Evolutionary conservation across 2,797 vertebrate genomes (phyloP).

Genomic region (Acanthurus tractus): DNA sequence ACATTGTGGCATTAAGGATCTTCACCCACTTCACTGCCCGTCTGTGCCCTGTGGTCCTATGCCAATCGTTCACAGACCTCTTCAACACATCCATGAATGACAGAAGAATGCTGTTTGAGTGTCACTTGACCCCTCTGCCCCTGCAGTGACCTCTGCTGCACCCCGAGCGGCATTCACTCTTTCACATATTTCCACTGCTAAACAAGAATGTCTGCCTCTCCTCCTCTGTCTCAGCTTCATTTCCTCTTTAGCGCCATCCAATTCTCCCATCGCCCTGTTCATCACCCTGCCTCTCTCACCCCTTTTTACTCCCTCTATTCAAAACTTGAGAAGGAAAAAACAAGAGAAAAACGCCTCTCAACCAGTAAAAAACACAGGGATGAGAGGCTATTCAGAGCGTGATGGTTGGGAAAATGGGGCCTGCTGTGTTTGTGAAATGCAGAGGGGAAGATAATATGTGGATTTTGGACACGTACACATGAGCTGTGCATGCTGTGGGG

Average conservation of each 20-base stretch:
- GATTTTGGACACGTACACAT: constrained; percentile 37
- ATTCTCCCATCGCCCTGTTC: constrained; percentile 53
- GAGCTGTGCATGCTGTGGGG: constrained; percentile 19
- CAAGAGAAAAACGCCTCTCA: constrained; percentile 53
- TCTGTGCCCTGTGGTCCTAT: constrained; percentile 43
- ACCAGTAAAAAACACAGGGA: constrained; percentile 54
- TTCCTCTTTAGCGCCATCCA: constrained; percentile 50
- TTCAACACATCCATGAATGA: constrained; percentile 55
- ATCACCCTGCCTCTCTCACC: constrained; percentile 46
- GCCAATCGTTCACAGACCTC: constrained; percentile 56
- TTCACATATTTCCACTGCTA: constrained; percentile 62
- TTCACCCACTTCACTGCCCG: constrained; percentile 52
- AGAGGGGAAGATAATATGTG: constrained; percentile 41
- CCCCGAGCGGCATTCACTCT: constrained; percentile 63
- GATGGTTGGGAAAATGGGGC: constrained; percentile 44
- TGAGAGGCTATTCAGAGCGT: constrained; percentile 65
- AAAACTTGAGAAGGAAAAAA: constrained; percentile 56
- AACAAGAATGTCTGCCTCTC: constrained; percentile 58
- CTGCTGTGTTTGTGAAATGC: constrained; percentile 61
- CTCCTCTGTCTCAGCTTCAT: constrained; percentile 59
- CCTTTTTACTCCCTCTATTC: constrained; percentile 67
- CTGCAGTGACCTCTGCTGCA: constrained; percentile 71
- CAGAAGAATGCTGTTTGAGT: constrained; percentile 78
- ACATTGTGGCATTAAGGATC: constrained; percentile 36
- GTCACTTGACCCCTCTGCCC: constrained; percentile 84